phyloP scores from a whole-genome alignment of 2,113 vertebrate genomes.

The Ceuthmochares aereus region DNA sequence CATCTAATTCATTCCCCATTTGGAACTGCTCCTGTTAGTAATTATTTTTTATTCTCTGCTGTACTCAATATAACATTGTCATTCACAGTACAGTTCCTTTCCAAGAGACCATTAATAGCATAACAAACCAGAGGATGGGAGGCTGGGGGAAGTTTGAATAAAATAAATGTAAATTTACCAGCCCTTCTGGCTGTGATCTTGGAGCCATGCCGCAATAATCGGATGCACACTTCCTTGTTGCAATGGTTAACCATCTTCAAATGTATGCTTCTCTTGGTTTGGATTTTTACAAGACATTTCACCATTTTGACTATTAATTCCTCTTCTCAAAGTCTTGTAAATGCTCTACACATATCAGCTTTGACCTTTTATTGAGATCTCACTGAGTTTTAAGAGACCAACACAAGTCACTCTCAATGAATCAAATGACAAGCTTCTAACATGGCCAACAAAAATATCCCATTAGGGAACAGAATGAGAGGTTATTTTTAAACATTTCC shows the following conservation, averaged over 20 bases:
- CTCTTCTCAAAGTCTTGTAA: conserved; percentile 16
- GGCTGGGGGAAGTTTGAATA: neutral
- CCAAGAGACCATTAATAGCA: neutral
- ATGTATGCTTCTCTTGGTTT: conserved; percentile 87
- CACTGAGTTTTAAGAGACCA: conserved; percentile 64
- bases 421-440: conserved; percentile 87
- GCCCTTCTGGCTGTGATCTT: conserved; percentile 82
- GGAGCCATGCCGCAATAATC: conserved; percentile 87
- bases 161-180: conserved; percentile 72
- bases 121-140: neutral
- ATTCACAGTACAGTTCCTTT: neutral
- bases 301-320: conserved; percentile 75
- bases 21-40: neutral
- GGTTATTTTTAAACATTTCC: conserved; percentile 89
- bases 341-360: conserved; percentile 46
- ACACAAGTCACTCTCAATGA: conserved; percentile 70
- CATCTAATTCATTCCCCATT: neutral
- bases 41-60: neutral
- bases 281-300: conserved; percentile 95
- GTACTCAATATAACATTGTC: neutral
- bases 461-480: conserved; percentile 79
- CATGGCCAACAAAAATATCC: conserved; percentile 85
- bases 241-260: conserved; percentile 94
- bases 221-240: conserved; percentile 86
- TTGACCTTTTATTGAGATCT: conserved; percentile 68